Conservation (phyloP, 1,140 invertebrate genomes). For the Belonocnema kinseyi region DNA sequence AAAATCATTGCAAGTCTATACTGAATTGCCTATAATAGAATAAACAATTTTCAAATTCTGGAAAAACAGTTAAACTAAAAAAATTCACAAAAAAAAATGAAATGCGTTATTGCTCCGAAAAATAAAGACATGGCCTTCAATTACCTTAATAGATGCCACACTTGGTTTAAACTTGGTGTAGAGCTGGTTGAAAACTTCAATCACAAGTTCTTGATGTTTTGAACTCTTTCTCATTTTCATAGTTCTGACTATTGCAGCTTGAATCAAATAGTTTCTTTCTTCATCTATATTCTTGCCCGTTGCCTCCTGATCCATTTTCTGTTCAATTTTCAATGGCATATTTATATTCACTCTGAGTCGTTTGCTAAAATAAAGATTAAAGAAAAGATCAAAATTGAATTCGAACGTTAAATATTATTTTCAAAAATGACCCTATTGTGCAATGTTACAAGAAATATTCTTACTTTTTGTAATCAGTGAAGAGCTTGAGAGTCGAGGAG, state of each 20-base stretch:
- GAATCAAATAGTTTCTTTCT: constrained; percentile 97
- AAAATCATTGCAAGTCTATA: too few species aligned
- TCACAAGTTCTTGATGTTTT: constrained; percentile 96
- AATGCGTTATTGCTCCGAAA: too few species aligned
- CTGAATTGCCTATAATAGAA: too few species aligned
- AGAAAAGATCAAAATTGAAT: too few species aligned
- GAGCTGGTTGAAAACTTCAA: constrained; percentile 97
- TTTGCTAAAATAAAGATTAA: constrained; percentile 80
- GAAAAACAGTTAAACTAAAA: too few species aligned
- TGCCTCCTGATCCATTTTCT: constrained; percentile 96
- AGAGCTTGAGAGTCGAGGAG: constrained; percentile 85
- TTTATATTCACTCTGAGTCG: constrained; percentile 99
- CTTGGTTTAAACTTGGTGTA: constrained; percentile 97
- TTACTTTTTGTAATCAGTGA: constrained; percentile 92
- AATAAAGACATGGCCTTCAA: constrained; percentile 5
- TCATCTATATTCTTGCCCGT: constrained; percentile 99
- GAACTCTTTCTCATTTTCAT: constrained; percentile 99
- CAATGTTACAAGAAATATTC: constrained; percentile 56
- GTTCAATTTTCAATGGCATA: constrained; percentile 97
- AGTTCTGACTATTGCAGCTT: constrained; percentile 98
- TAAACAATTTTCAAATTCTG: too few species aligned
- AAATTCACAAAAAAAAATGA: too few species aligned
- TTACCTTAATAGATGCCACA: constrained; percentile 96
- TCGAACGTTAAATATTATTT: too few species aligned
- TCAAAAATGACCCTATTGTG: too few species aligned